These are phyloP conservation scores for Leptinotarsa tumamoca DNA, from an alignment of 2,888 invertebrate genomes.

Conservation along the genomic window DNA sequence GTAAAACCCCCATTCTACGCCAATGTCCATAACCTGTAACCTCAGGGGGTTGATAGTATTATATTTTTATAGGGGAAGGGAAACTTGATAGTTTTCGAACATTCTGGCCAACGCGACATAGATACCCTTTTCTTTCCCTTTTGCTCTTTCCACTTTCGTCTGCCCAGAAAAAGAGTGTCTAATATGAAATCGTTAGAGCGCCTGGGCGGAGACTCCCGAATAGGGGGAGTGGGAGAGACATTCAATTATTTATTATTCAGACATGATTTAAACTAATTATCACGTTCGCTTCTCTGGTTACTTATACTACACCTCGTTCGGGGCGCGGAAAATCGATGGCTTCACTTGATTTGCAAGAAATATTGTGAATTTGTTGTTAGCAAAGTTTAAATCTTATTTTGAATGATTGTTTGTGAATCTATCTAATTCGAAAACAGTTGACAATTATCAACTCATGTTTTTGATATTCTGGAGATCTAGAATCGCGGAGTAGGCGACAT, in stretches of 20 bases:
- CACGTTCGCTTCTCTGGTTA: constrained; percentile 13
- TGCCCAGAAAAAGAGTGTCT: constrained; percentile 46
- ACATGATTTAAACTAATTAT: constrained; percentile 34
- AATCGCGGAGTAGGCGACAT: no score
- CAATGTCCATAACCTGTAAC: constrained; percentile 12
- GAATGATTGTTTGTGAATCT: background rate
- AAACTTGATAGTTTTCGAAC: constrained; percentile 37
- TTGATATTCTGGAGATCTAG: no score
- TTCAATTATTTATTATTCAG: constrained; percentile 41
- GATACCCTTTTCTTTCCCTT: background rate
- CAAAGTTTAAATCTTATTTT: background rate
- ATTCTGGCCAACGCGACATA: background rate
- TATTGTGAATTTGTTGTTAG: no score
- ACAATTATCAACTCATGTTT: no score
- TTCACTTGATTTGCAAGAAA: background rate
- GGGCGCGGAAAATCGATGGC: background rate
- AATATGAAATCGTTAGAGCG: constrained; percentile 56
- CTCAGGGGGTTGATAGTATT: constrained; percentile 31
- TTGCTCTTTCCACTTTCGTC: constrained; percentile 10
- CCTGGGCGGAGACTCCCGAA: constrained; percentile 49
- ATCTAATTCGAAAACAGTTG: no score
- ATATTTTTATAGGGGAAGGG: constrained; percentile 34
- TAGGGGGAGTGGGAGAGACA: constrained; percentile 37
- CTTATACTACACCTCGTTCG: constrained; percentile 5
- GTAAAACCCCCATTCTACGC: background rate